phyloP scores from a whole-genome alignment of 2,797 vertebrate species.

The Rhinella marina region DNA sequence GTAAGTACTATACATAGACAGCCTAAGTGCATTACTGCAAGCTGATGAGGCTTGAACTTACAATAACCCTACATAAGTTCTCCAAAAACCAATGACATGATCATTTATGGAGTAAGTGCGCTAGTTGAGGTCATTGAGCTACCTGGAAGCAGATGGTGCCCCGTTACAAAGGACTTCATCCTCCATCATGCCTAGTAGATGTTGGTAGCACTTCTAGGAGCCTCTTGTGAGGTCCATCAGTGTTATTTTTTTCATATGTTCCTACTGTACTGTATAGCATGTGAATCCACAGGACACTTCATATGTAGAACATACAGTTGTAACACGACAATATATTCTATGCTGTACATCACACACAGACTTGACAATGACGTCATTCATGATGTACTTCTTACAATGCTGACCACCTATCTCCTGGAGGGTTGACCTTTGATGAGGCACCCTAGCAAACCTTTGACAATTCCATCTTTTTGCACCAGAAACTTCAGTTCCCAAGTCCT shows the following conservation, averaged over 20 bases:
- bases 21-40: neutral
- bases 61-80: neutral
- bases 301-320: neutral
- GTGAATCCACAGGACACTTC: neutral
- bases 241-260: neutral
- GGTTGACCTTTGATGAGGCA: neutral
- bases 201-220: neutral
- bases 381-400: neutral
- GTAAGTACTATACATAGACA: neutral
- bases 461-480: constrained; percentile 26
- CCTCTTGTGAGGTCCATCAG: neutral
- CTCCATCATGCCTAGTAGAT: neutral
- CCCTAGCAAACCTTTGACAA: constrained; percentile 16
- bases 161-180: neutral
- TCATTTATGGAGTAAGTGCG: neutral
- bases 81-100: neutral
- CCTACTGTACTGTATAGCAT: neutral
- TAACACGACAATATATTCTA: neutral
- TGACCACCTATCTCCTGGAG: neutral
- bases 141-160: neutral
- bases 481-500: constrained; percentile 46
- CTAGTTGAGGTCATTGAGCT: neutral
- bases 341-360: neutral
- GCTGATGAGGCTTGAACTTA: neutral
- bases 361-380: neutral